A percentile compares a stretch with the other conserved stretches of the same genome.
Conservation (phyloP, 2,888 invertebrate species). For the Erebia palarica region DNA sequence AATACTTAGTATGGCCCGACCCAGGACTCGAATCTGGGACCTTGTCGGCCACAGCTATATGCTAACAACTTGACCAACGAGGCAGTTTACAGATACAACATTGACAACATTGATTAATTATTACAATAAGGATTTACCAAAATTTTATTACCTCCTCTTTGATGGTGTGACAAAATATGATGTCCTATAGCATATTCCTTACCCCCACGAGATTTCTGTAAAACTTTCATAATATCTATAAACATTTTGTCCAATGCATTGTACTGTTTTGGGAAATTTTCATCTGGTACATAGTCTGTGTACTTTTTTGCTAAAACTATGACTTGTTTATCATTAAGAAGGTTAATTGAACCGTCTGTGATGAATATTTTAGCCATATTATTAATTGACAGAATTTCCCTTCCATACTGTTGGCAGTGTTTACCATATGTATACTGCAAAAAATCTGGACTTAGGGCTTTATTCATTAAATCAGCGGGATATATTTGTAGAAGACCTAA, state of each 20-base stretch:
- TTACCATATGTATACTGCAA: constrained; percentile 81
- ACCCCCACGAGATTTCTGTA: constrained; percentile 75
- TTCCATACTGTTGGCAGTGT: constrained; percentile 67
- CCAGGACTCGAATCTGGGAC: too few relatives aligned
- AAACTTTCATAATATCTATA: constrained; percentile 78
- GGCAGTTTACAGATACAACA: too few relatives aligned
- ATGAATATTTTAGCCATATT: constrained; percentile 83
- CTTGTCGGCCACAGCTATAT: too few relatives aligned
- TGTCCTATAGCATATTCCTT: constrained; percentile 71
- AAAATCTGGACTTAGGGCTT: constrained; percentile 82
- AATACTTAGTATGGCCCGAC: too few relatives aligned
- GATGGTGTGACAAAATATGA: constrained; percentile 87
- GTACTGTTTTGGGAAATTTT: constrained; percentile 73
- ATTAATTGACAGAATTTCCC: constrained; percentile 85
- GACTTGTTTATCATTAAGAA: constrained; percentile 72
- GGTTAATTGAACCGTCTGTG: constrained; percentile 81
- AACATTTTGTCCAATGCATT: constrained; percentile 82
- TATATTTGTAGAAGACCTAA: constrained; percentile 81
- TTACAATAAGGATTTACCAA: constrained; percentile 2
- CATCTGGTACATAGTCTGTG: constrained; percentile 82
- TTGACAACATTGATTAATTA: not conserved
- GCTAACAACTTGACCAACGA: too few relatives aligned
- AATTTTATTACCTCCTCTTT: constrained; percentile 77
- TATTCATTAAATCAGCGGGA: constrained; percentile 82
- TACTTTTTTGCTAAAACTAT: constrained; percentile 82